phyloP scores from a whole-genome alignment of 2,888 invertebrate genomes.

The Coremacera marginata region DNA sequence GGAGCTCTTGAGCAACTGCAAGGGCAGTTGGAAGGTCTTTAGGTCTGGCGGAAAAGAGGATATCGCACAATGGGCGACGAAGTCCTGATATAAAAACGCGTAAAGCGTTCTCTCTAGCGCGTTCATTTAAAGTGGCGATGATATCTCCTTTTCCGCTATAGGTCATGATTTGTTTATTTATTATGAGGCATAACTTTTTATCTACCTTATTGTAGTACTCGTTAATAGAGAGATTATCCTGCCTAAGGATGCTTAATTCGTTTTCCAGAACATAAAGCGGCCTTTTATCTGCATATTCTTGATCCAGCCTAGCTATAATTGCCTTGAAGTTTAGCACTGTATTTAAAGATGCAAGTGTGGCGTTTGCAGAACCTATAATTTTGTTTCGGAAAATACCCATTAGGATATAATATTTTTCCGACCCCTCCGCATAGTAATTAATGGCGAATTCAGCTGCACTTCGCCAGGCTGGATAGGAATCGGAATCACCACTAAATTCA shows the following conservation, averaged over 20 bases:
- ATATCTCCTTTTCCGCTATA: no score
- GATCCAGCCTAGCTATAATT: no score
- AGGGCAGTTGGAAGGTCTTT: constrained; percentile 9
- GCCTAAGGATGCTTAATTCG: background rate
- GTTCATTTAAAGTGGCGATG: no score
- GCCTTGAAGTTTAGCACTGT: background rate
- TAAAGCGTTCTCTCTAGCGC: no score
- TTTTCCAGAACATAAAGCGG: no score
- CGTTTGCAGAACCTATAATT: background rate
- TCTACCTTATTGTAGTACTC: background rate
- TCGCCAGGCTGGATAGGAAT: background rate
- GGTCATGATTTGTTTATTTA: no score
- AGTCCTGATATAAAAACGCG: background rate
- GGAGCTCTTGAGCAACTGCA: constrained; percentile 14
- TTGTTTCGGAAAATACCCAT: background rate
- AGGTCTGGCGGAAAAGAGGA: constrained; percentile 9
- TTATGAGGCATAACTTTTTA: no score
- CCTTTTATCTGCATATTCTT: no score
- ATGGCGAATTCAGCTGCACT: background rate
- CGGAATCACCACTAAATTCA: no score
- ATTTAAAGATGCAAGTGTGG: background rate
- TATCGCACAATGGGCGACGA: constrained; percentile 8
- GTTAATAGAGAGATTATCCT: background rate
- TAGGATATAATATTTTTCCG: background rate
- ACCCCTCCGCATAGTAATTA: background rate